Evolutionary conservation across 2,113 vertebrate genomes (phyloP).

Genomic region (Candoia aspera): DNA sequence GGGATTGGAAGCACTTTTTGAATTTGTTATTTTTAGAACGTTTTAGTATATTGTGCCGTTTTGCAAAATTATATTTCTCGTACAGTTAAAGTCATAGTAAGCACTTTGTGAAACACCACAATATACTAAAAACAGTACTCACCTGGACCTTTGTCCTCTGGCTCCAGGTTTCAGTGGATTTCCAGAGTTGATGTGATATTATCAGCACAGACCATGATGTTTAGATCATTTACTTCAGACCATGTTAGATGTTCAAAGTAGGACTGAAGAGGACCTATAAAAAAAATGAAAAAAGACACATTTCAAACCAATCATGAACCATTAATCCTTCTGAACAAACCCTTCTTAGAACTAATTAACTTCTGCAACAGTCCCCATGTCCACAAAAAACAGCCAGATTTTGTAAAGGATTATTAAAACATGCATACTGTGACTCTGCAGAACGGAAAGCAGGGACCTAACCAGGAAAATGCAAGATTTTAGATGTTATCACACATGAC

Average conservation of each 20-base stretch:
- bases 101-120: not conserved
- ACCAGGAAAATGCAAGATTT: not conserved
- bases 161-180: constrained; percentile 29
- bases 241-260: not conserved
- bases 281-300: not conserved
- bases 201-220: not conserved
- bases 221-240: constrained; percentile 7
- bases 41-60: constrained; percentile 16
- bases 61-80: constrained; percentile 18
- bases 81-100: not conserved
- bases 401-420: not conserved
- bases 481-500: not conserved
- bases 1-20: not conserved
- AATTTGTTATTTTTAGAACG: not conserved
- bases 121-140: not conserved
- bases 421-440: not conserved
- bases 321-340: not conserved
- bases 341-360: not conserved
- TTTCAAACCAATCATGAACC: constrained; percentile 1
- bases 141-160: not conserved
- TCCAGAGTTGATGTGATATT: not conserved
- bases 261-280: constrained; percentile 9
- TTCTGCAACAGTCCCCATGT: not conserved
- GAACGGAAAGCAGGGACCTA: not conserved
- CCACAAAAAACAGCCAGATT: not conserved